Percentiles rank a stretch among this genome's conserved stretches.
Evolutionary conservation across 2,113 vertebrate species (phyloP).

Genomic region (Bucco capensis): DNA sequence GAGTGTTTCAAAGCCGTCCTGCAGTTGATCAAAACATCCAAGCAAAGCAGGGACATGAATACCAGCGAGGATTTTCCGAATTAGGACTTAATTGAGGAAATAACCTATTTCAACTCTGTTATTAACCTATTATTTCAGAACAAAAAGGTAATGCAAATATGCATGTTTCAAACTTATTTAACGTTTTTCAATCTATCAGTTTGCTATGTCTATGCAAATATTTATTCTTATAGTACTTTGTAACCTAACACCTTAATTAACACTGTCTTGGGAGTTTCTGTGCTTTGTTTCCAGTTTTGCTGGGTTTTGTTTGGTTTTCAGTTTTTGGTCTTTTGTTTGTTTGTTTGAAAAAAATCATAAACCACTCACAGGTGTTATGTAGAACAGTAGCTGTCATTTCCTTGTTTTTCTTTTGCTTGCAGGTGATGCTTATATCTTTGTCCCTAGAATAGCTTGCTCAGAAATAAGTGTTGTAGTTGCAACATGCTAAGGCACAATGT

Average conservation of each 20-base stretch:
- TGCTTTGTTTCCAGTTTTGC: not conserved
- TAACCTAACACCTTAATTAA: not conserved
- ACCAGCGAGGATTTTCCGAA: constrained; percentile 62
- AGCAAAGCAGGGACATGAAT: constrained; percentile 62
- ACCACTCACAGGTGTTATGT: not conserved
- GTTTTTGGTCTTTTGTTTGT: not conserved
- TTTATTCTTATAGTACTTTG: not conserved
- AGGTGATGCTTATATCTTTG: not conserved
- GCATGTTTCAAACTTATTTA: constrained; percentile 55
- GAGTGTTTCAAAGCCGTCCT: constrained; percentile 63
- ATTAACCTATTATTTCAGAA: constrained; percentile 29
- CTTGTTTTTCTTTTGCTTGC: not conserved
- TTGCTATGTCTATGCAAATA: not conserved
- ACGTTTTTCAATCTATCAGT: not conserved
- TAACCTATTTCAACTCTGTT: not conserved
- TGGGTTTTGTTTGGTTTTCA: not conserved
- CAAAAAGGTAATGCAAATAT: constrained; percentile 71
- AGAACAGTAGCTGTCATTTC: not conserved
- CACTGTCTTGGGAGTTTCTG: not conserved
- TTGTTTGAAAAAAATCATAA: not conserved
- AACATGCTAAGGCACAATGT: not conserved
- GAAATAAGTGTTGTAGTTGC: not conserved
- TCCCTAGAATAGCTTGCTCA: not conserved
- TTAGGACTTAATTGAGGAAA: constrained; percentile 50
- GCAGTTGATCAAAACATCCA: constrained; percentile 67